Evolutionary conservation across 2,113 vertebrate species (phyloP).

Genomic region (Cololabis saira): DNA sequence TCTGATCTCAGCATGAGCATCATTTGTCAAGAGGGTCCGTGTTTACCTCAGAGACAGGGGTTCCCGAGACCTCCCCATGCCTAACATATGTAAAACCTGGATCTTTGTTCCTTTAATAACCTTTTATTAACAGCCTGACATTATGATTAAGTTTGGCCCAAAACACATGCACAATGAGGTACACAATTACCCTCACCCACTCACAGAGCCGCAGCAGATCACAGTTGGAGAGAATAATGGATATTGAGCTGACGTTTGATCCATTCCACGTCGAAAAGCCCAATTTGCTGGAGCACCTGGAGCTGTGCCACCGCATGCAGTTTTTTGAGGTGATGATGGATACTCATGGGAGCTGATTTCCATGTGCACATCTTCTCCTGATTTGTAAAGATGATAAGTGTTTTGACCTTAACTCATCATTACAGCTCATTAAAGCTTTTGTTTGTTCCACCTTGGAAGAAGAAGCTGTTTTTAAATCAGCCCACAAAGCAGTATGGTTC

Average conservation of each 20-base stretch:
- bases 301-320: constrained; percentile 87
- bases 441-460: constrained; percentile 80
- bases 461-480: constrained; percentile 52
- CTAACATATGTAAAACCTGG: constrained; percentile 99
- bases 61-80: constrained; percentile 91
- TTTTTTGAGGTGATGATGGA: constrained; percentile 91
- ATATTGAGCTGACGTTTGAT: constrained; percentile 99
- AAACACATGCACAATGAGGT: constrained; percentile 93
- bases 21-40: constrained; percentile 96
- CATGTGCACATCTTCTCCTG: constrained; percentile 68
- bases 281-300: constrained; percentile 97
- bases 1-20: constrained; percentile 96
- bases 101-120: constrained; percentile 99
- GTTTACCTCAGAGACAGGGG: constrained; percentile 93
- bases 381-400: constrained; percentile 80
- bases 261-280: constrained; percentile 92
- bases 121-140: constrained; percentile 99
- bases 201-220: constrained; percentile 87
- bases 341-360: constrained; percentile 87
- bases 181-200: constrained; percentile 94
- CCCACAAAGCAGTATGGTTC: constrained; percentile 43
- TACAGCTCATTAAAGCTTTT: constrained; percentile 75
- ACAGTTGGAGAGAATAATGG: constrained; percentile 94
- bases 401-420: constrained; percentile 80
- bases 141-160: constrained; percentile 97